Conservation (phyloP, 2,888 invertebrate species). For the Cantharis rustica region DNA sequence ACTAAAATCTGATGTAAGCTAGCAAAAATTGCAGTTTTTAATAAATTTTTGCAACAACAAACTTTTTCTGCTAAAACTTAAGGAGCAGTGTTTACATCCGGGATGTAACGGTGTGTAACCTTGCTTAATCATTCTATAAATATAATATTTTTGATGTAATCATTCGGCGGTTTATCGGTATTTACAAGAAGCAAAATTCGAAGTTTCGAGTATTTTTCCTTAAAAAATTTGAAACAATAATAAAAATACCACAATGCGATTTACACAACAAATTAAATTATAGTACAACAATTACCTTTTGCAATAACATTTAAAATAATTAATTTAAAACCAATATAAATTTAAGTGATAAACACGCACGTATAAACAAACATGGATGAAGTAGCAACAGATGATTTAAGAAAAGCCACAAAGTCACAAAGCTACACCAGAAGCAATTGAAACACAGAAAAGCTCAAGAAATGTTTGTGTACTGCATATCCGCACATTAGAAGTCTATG, state of each 20-base stretch:
- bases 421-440: slow-evolving; percentile 14
- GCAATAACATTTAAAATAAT: slow-evolving; percentile 20
- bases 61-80: neutral
- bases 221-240: neutral
- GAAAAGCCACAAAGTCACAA: slow-evolving; percentile 24
- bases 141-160: neutral
- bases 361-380: slow-evolving; percentile 33
- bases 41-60: neutral
- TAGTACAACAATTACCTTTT: slow-evolving; percentile 22
- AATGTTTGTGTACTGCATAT: neutral
- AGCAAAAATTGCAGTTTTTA: neutral
- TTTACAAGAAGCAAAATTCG: neutral
- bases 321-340: slow-evolving; percentile 9
- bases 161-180: neutral
- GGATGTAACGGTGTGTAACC: slow-evolving; percentile 1
- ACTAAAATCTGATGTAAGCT: neutral
- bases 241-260: neutral
- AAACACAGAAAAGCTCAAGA: slow-evolving; percentile 13
- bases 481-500: slow-evolving; percentile 4
- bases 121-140: neutral
- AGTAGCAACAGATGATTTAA: slow-evolving; percentile 31
- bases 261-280: neutral
- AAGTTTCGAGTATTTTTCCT: neutral
- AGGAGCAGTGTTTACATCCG: slow-evolving; percentile 2
- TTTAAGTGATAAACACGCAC: slow-evolving; percentile 25